A percentile compares a stretch with the other conserved stretches of the same genome.
Evolutionary conservation across 2,888 invertebrate species (phyloP).

Genomic region (Orchestes rusci): DNA sequence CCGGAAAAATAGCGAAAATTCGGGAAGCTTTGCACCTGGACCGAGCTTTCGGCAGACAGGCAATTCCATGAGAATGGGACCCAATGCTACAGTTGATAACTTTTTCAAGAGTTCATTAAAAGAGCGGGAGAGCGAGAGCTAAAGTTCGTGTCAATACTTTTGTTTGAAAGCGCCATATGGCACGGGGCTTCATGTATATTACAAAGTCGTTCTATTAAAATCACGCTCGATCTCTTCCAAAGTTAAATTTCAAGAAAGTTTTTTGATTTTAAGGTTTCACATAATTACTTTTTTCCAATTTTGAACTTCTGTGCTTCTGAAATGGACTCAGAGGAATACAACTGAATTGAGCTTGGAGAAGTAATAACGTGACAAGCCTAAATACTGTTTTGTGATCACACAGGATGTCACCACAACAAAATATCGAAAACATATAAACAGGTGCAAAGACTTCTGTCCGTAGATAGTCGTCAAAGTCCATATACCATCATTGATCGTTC

Average conservation of each 20-base stretch:
- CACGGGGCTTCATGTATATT: slow-evolving; percentile 17
- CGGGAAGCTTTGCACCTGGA: slow-evolving; percentile 35
- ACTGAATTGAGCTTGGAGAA: no score
- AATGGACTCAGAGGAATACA: no score
- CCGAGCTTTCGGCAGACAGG: slow-evolving; percentile 25
- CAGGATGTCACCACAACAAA: no score
- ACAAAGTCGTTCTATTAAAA: slow-evolving; percentile 16
- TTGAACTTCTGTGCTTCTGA: no score
- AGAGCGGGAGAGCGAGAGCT: slow-evolving; percentile 24
- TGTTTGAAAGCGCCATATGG: slow-evolving; percentile 21
- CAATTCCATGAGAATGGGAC: slow-evolving; percentile 29
- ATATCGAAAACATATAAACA: no score
- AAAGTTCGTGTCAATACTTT: slow-evolving; percentile 20
- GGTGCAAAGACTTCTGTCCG: no score
- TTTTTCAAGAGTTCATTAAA: slow-evolving; percentile 38
- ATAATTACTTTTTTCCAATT: background rate
- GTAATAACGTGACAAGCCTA: no score
- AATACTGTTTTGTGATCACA: no score
- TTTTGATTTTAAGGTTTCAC: no score
- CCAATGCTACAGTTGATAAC: slow-evolving; percentile 33
- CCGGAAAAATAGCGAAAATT: slow-evolving; percentile 15
- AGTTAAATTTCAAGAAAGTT: no score
- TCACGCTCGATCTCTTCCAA: slow-evolving; percentile 9
- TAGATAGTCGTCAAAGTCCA: no score
- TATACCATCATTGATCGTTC: no score